phyloP scores from a whole-genome alignment of 2,888 invertebrate species.

The Lithophane ornitopus region DNA sequence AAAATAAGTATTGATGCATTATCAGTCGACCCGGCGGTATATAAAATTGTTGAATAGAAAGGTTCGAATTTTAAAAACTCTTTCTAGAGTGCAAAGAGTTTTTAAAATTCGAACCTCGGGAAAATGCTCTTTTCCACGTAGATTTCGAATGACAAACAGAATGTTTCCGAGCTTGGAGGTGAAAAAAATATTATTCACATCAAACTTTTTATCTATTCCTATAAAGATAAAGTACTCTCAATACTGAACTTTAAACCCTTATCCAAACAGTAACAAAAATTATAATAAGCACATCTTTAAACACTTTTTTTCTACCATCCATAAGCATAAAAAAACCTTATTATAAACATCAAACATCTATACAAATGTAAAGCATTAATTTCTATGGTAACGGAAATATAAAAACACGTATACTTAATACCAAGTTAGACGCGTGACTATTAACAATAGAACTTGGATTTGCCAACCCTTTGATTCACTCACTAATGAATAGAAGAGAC shows the following conservation, averaged over 20 bases:
- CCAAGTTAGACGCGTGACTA: slow-evolving; percentile 87
- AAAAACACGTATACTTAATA: slow-evolving; percentile 85
- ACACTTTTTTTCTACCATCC: slow-evolving; percentile 11
- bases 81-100: too few species aligned
- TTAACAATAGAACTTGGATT: slow-evolving; percentile 89
- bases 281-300: slow-evolving; percentile 10
- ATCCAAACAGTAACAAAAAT: background rate
- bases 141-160: too few species aligned
- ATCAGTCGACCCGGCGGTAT: too few species aligned
- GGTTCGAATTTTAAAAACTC: too few species aligned
- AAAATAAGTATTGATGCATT: too few species aligned
- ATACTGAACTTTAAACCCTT: background rate
- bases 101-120: too few species aligned
- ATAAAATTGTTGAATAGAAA: too few species aligned
- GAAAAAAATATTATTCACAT: too few species aligned
- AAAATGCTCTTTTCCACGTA: too few species aligned
- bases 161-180: too few species aligned
- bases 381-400: slow-evolving; percentile 86
- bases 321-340: slow-evolving; percentile 55
- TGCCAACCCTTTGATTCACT: slow-evolving; percentile 89
- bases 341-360: slow-evolving; percentile 60
- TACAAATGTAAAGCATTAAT: slow-evolving; percentile 74
- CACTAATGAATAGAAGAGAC: slow-evolving; percentile 82
- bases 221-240: background rate
- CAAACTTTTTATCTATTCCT: background rate